Evolutionary conservation across 53 echinoderm and acorn worm genomes (phyloP), one percentile per base, ranked within the genome.

Genomic region (Pentamera pediparva): DNA sequence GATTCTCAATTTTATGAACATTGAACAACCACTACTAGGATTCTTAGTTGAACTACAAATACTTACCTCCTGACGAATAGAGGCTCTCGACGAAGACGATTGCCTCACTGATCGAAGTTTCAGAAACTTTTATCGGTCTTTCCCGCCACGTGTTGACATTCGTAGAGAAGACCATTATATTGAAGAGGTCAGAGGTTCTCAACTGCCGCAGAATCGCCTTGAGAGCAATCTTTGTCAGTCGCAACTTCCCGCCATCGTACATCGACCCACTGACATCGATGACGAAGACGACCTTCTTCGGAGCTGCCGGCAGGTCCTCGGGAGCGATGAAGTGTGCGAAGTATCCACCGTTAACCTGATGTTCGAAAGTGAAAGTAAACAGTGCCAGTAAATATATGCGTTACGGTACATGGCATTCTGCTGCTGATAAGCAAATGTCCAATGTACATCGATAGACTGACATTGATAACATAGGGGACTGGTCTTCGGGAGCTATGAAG

Each of bases 311-410:
- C 26, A 94, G 71, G 19, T 77, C 87, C 58, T 75, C 84, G 1
- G 90, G 87, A 15, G 95, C 83, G 51, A 94, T 90, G 75, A 90
- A 90, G 74, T 94, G 95, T 6, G 89, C 95, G 39, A 94, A 94
- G 37, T 94, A 90, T 8, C 95, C 95, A 76, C 90, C 79, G 75
- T 90, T 78, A 36, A 84, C 75, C 95, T 94, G n/a, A n/a, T n/a
- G n/a, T n/a, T n/a, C n/a, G n/a, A n/a, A n/a, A n/a, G n/a, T n/a
- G n/a, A n/a, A n/a, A n/a, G n/a, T n/a, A n/a, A n/a, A n/a, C n/a
- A n/a, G n/a, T n/a, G n/a, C n/a, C n/a, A n/a, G n/a, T n/a, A n/a
- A n/a, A n/a, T n/a, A n/a, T n/a, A n/a, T n/a, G n/a, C n/a, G n/a
- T n/a, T n/a, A n/a, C n/a, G n/a, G n/a, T n/a, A n/a, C n/a, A n/a